Base-by-base conservation (phyloP, 1,140 invertebrate species). In the Drosophila pectinifera region DNA sequence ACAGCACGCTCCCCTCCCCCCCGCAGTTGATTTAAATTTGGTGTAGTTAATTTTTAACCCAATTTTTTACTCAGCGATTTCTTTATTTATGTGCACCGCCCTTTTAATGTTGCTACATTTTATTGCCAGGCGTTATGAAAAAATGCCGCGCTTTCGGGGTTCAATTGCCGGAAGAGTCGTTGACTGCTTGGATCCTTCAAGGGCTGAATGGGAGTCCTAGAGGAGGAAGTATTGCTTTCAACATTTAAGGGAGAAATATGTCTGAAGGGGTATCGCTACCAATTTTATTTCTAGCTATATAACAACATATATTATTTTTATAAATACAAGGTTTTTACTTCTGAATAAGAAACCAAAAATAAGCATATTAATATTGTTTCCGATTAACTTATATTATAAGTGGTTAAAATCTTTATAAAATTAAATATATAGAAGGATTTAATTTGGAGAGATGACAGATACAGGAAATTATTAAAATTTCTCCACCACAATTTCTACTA, bases 11-110 rank as follows among this genome's bases (percentile, higher is more conserved):
- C 45, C 51, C 43, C 3, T 10, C 34, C 22, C 38, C 24, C 28
- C 54, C 24, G n/a, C 48, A 57, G 83, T 88, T 88, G 83, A 88
- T 88, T 88, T 88, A 89, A 88, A 88, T 88, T 88, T 88, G 79
- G 79, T 67, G 79, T 88, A 88, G 83, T 88, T 88, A 88, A 88
- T 88, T 88, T 89, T 88, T 88, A 89, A 88, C 83, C 83, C 83
- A 88, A 89, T 89, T 85, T 83, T 69, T 55, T 54, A 48, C 68
- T 22, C 48, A 56, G 39, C 72, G 73, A 76, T 53, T 63, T 70
- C 76, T 54, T 89, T 88, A 88, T 88, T 88, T 88, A 83, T 89
- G 83, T 73, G 76, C 68, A 63, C 54, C 84, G 83, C 83, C 79
- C 67, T 79, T 88, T 88, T 88, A 88, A 81, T 86, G 82, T 86